Conservation (phyloP, 92 coral and sea anemone genomes). For the Zoanthus sansibaricus region DNA sequence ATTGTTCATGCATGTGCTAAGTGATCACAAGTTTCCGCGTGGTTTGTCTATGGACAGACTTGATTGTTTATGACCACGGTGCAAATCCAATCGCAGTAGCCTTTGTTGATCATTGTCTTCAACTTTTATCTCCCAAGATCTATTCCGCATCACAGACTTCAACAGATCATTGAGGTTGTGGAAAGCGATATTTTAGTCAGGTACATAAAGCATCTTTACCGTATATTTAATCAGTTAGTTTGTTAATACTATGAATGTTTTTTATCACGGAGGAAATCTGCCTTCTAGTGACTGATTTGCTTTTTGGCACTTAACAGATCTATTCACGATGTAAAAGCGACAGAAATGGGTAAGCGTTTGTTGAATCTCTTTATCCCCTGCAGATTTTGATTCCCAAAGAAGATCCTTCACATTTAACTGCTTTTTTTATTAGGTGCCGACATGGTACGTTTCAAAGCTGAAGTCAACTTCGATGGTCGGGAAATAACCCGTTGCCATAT, state of each 20-base stretch:
- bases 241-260: not conserved
- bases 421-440: slow-evolving; percentile 81
- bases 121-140: slow-evolving; percentile 66
- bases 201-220: slow-evolving; percentile 22
- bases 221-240: too few relatives aligned
- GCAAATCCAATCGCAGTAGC: not conserved
- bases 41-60: too few relatives aligned
- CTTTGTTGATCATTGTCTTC: not conserved
- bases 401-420: not conserved
- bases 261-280: not conserved
- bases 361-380: too few relatives aligned
- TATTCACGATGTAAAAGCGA: slow-evolving; percentile 97
- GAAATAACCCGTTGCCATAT: slow-evolving; percentile 97
- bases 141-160: slow-evolving; percentile 87
- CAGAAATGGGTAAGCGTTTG: slow-evolving; percentile 85
- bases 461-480: slow-evolving; percentile 99
- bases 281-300: not conserved
- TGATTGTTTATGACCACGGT: not conserved
- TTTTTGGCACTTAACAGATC: slow-evolving; percentile 65
- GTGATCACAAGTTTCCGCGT: too few relatives aligned
- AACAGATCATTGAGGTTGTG: slow-evolving; percentile 93
- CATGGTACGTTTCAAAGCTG: slow-evolving; percentile 97
- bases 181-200: slow-evolving; percentile 98
- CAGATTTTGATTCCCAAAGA: too few relatives aligned
- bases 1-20: too few relatives aligned